Conservation (phyloP, 2,888 invertebrate species). For the Aplocera efformata region DNA sequence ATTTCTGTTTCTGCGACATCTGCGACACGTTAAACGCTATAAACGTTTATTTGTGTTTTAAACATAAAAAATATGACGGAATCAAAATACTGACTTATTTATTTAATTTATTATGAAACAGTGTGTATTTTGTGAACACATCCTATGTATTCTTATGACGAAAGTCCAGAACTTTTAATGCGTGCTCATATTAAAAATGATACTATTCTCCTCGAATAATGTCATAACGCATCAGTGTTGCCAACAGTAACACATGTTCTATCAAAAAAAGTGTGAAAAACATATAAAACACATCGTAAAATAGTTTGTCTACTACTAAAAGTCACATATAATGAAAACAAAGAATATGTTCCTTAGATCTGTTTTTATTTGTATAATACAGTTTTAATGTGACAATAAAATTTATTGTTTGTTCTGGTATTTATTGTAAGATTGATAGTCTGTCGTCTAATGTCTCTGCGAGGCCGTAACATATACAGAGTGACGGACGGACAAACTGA, state of each 20-base stretch:
- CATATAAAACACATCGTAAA: constrained; percentile 60
- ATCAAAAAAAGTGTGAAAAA: constrained; percentile 66
- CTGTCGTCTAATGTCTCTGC: constrained; percentile 72
- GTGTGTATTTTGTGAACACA: not conserved
- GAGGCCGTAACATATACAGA: constrained; percentile 60
- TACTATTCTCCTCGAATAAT: constrained; percentile 61
- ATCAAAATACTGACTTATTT: too few species aligned
- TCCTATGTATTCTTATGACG: constrained; percentile 34
- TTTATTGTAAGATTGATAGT: constrained; percentile 75
- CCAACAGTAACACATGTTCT: constrained; percentile 55
- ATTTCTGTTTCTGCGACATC: too few species aligned
- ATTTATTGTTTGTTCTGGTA: constrained; percentile 50
- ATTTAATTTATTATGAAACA: too few species aligned
- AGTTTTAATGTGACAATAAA: constrained; percentile 35
- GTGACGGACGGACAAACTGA: constrained; percentile 53
- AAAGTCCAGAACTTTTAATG: constrained; percentile 41
- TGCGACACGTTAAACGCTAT: too few species aligned
- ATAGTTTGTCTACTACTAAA: constrained; percentile 66
- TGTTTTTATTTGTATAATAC: constrained; percentile 32
- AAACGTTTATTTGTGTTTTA: too few species aligned
- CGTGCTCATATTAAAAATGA: constrained; percentile 54
- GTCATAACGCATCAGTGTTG: constrained; percentile 64
- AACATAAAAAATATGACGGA: too few species aligned
- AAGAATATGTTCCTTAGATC: constrained; percentile 34
- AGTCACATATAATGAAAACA: constrained; percentile 58